Base-by-base conservation (phyloP, 1,140 invertebrate species). In the Anagrus nilaparvatae region DNA sequence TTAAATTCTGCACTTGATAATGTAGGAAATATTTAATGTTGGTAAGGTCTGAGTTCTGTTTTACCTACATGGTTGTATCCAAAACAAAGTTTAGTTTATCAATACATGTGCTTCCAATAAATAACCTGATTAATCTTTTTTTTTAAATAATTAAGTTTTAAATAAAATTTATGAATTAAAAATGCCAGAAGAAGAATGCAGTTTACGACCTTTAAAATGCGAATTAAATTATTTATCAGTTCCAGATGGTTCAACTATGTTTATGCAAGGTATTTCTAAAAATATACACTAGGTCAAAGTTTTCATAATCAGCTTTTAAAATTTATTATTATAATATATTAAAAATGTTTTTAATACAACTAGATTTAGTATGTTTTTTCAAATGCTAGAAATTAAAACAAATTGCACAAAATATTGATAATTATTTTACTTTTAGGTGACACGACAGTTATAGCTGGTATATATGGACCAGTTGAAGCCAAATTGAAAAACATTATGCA, bases 381-480 rank as follows among this genome's bases (percentile, higher is more conserved):
- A 40, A 47, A 33, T 18, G 14, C 28, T 35, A 24, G 27, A 19
- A 20, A 13, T 5, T 45, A 32, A 20, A 14, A 2, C 28, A 21
- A 17, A 29, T 40, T 19, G 7, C 32, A 23, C 19, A 10, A 18
- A 35, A 28, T 23, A 43, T 37, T 20, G 18, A 43, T 29, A 2
- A 31, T 37, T 30, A 27, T 53, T 30, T 35, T 35, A 49, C 32
- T 72, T 71, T 52, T 53, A 85, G 87, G 87, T 27, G 75, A 84
- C 43, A 89, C 87, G 20, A 75, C 81, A 29, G 74, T 84, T 2
- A 62, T 87, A 19, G 79, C 78, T 28, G 81, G 81, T 44, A 72
- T 91, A 16, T 85, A 91, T 71, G 90, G 90, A 0, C 89, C 90
- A 1, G 63, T 81, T 8, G 88, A 93, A 67, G 77, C 81, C 4